Percentiles rank a stretch among this genome's conserved stretches.
Evolutionary conservation across 1,140 invertebrate genomes (phyloP).

Genomic region (Trissolcus basalis): DNA sequence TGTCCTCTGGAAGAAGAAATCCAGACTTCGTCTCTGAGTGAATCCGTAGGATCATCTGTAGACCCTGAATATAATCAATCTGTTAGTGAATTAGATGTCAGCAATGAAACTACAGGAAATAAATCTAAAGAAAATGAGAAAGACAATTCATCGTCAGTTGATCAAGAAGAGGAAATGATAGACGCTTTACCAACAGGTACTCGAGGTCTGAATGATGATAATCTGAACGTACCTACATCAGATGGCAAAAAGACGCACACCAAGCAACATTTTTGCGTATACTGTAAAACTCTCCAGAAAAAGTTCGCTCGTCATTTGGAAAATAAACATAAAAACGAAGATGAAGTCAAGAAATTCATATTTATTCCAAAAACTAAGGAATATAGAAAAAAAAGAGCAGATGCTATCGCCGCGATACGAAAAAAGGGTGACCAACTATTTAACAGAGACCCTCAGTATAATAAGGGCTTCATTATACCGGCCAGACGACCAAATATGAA

Average conservation of each 20-base stretch:
- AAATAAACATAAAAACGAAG: slow-evolving; percentile 21
- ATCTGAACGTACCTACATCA: slow-evolving; percentile 8
- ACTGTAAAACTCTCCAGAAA: slow-evolving; percentile 30
- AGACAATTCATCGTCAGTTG: too few relatives aligned
- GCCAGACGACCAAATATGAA: not conserved
- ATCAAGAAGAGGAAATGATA: not conserved
- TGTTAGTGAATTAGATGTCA: too few relatives aligned
- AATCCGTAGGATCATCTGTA: too few relatives aligned
- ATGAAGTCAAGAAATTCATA: slow-evolving; percentile 13
- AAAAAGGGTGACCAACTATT: not conserved
- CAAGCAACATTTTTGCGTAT: slow-evolving; percentile 33
- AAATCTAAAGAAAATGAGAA: too few relatives aligned
- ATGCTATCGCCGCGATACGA: too few relatives aligned
- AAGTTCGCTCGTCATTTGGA: slow-evolving; percentile 25
- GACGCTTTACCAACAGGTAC: slow-evolving; percentile 17
- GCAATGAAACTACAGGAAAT: too few relatives aligned
- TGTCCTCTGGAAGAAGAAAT: too few relatives aligned
- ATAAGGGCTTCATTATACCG: not conserved
- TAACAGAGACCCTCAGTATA: not conserved
- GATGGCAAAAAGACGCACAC: slow-evolving; percentile 19
- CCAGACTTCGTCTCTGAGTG: too few relatives aligned
- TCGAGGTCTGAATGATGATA: slow-evolving; percentile 10
- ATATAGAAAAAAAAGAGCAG: too few relatives aligned
- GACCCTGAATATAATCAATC: too few relatives aligned
- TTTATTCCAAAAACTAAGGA: slow-evolving; percentile 3